Base-by-base conservation (phyloP, 2,113 vertebrate species). In the Pholis gunnellus region DNA sequence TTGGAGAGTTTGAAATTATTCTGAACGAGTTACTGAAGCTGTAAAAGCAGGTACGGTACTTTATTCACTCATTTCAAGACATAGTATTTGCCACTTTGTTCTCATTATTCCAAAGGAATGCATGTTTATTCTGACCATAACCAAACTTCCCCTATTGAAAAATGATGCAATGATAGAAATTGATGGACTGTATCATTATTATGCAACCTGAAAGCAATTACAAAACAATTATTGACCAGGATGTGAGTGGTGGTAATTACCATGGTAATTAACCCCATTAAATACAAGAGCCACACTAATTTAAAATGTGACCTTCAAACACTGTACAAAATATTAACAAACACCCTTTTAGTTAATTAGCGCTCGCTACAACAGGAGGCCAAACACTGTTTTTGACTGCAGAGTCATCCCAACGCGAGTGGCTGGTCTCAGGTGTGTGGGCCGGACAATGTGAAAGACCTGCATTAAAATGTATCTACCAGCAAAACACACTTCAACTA, bases 261-360 rank as follows among this genome's bases (percentile, higher is more conserved):
- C 83, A 65, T 82, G 72, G 72, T 91, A 91, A 93, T 93, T 92
- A 93, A 88, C 90, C 83, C 77, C 83, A 92, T 91, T 89, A 92
- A 89, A 84, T 66, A 87, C 71, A 79, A 83, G 82, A 73, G 63
- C 59, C 60, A 56, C 11, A n/a, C 61, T 88, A 36, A 83, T 92
- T 88, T 87, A 87, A 89, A 88, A 80, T 84, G 70, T 89, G 90
- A 92, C 88, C 90, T 90, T 90, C 77, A 89, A 87, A 84, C 72
- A 87, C 25, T 89, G 80, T 81, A 87, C 79, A 84, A 82, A 87
- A 67, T 77, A 86, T 87, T 72, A 74, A 67, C 68, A 85, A 83
- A 88, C 72, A 78, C 50, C 72, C 54, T 56, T 48, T 76, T 82
- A 48, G 40, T 84, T 89, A 83, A 87, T 75, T 50, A 54, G 64